These are phyloP conservation scores for Oeneis ivallda DNA, from an alignment of 2,888 invertebrate genomes.

Conservation along the genomic window DNA sequence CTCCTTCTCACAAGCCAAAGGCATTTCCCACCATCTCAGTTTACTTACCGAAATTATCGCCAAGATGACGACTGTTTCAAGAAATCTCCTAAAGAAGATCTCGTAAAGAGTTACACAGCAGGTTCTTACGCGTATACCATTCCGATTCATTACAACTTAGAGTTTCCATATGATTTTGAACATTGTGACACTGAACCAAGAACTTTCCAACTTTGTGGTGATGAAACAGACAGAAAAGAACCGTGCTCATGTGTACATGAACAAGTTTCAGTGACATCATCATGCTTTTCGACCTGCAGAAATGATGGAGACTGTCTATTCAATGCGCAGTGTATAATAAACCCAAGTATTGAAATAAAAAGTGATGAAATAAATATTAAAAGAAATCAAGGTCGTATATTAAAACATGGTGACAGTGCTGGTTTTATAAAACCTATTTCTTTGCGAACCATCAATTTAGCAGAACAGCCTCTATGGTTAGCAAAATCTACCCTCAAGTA, in stretches of 20 bases:
- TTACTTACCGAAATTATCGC: background rate
- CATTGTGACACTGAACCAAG: background rate
- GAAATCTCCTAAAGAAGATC: background rate
- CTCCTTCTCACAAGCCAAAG: background rate
- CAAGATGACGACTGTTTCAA: background rate
- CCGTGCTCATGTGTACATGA: conserved; percentile 4
- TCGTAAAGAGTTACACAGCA: background rate
- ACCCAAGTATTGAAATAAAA: conserved; percentile 6
- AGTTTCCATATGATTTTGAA: conserved; percentile 14
- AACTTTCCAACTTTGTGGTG: conserved; percentile 7
- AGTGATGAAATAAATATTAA: conserved; percentile 5
- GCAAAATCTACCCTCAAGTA: conserved; percentile 40
- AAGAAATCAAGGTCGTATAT: background rate
- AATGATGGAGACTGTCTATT: conserved; percentile 26
- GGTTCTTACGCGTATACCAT: conserved; percentile 8
- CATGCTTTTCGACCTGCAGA: conserved; percentile 16
- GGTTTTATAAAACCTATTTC: background rate
- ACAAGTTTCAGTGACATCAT: conserved; percentile 17
- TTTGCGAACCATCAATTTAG: background rate
- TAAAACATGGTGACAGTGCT: background rate
- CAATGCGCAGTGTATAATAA: background rate
- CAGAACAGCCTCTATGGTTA: conserved; percentile 22
- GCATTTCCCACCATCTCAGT: background rate
- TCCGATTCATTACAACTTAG: conserved; percentile 23
- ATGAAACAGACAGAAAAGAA: background rate